A percentile compares a stretch with the other conserved stretches of the same genome.
phyloP scores from a whole-genome alignment of 2,797 vertebrate species.

The Okamejei kenojei region DNA sequence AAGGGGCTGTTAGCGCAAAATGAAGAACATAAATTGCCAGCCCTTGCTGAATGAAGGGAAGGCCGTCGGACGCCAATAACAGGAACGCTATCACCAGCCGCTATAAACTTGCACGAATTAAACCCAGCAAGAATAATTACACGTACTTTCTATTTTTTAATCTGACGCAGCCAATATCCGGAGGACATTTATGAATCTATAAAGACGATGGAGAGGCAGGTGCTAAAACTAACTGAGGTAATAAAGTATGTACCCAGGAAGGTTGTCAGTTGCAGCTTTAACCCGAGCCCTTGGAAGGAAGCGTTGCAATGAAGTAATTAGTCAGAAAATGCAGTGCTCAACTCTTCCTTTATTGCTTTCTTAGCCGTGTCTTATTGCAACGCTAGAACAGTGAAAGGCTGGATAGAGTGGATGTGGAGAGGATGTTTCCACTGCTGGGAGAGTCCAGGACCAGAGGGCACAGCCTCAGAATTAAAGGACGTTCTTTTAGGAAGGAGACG shows the following conservation, averaged over 20 bases:
- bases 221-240: slow-evolving; percentile 23
- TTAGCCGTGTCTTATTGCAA: not conserved
- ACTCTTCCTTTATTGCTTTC: not conserved
- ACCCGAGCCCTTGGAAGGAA: slow-evolving; percentile 7
- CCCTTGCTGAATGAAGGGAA: not conserved
- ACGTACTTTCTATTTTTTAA: slow-evolving; percentile 28
- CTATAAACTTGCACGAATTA: slow-evolving; percentile 23
- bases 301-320: not conserved
- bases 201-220: slow-evolving; percentile 11
- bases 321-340: not conserved
- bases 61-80: not conserved
- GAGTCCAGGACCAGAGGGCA: not conserved
- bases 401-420: no score
- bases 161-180: slow-evolving; percentile 5
- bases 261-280: not conserved
- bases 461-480: not conserved
- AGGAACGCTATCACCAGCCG: not conserved
- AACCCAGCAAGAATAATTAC: not conserved
- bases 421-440: no score
- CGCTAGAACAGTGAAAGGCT: no score
- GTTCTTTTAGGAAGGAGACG: no score
- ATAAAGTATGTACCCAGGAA: slow-evolving; percentile 20
- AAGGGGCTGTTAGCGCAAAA: slow-evolving; percentile 30
- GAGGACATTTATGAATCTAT: slow-evolving; percentile 18
- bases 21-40: slow-evolving; percentile 30